phyloP scores from a whole-genome alignment of 2,797 vertebrate species.

The Cuniculus paca region DNA sequence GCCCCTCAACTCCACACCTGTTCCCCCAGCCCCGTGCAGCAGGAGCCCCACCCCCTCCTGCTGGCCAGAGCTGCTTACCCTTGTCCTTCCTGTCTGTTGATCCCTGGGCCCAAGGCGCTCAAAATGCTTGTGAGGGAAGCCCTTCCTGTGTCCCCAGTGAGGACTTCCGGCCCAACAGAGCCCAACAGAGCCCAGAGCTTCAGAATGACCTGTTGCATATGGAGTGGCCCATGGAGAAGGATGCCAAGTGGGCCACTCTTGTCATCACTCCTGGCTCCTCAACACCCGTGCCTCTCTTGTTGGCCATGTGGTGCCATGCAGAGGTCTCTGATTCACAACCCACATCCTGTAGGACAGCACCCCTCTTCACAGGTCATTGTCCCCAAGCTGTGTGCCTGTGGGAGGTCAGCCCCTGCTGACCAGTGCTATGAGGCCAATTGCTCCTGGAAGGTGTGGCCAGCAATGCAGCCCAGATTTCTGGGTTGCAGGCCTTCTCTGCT shows the following conservation, averaged over 20 bases:
- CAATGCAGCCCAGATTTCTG: accelerated
- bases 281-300: accelerated
- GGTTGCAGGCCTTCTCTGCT: not conserved
- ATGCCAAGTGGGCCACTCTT: too few species aligned
- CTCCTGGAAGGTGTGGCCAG: not conserved
- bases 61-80: too few species aligned
- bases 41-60: not conserved
- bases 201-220: not conserved
- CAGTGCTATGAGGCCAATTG: not conserved
- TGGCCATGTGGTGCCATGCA: accelerated
- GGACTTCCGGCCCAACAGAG: too few species aligned
- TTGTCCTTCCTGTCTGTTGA: not conserved
- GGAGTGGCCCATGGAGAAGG: not conserved
- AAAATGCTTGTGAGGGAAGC: not conserved
- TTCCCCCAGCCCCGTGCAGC: not conserved
- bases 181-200: not conserved
- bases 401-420: not conserved
- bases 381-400: not conserved
- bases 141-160: not conserved
- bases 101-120: not conserved
- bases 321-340: not conserved
- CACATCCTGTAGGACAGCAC: accelerated
- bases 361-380: accelerated
- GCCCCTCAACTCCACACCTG: not conserved
- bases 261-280: not conserved